Percentiles rank a stretch among this genome's conserved stretches.
Evolutionary conservation across 1,140 invertebrate genomes (phyloP).

Genomic region (Phthorimaea operculella): DNA sequence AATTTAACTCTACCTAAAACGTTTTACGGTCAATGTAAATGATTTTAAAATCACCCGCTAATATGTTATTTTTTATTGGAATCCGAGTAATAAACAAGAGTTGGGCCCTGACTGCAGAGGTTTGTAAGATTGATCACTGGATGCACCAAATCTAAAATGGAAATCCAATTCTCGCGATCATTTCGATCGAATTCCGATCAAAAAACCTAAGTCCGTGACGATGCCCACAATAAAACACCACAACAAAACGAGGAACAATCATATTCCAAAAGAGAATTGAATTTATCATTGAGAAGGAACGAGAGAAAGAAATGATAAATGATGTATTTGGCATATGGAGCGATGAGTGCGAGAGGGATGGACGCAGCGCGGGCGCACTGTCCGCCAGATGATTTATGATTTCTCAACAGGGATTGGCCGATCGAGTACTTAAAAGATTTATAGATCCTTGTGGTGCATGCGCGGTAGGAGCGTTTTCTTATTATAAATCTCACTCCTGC

Average conservation of each 20-base stretch:
- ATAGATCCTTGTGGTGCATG: conserved; percentile 60
- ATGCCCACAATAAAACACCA: conserved; percentile 59
- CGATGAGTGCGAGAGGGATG: conserved; percentile 46
- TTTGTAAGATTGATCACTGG: conserved; percentile 50
- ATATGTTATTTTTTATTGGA: conserved; percentile 12
- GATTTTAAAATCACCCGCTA: background rate
- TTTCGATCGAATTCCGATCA: conserved; percentile 62
- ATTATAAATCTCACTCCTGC: conserved; percentile 64
- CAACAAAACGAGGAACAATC: conserved; percentile 65
- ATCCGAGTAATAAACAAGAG: conserved; percentile 21
- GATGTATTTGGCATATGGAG: conserved; percentile 34
- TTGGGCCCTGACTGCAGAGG: conserved; percentile 17
- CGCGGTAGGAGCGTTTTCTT: conserved; percentile 63
- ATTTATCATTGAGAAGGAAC: conserved; percentile 64
- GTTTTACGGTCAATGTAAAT: background rate
- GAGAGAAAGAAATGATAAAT: conserved; percentile 65
- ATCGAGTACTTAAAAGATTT: conserved; percentile 63
- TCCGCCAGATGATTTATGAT: conserved; percentile 62
- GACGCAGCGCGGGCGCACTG: conserved; percentile 38
- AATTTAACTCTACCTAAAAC: background rate
- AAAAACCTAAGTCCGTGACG: conserved; percentile 62
- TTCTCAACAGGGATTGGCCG: conserved; percentile 66
- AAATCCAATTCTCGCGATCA: conserved; percentile 65
- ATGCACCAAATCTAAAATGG: conserved; percentile 54
- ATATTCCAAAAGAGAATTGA: conserved; percentile 66